Percentiles rank a stretch among this genome's conserved stretches.
These are phyloP conservation scores for Tipula confusa DNA, from an alignment of 2,888 invertebrate species.

Conservation along the genomic window DNA sequence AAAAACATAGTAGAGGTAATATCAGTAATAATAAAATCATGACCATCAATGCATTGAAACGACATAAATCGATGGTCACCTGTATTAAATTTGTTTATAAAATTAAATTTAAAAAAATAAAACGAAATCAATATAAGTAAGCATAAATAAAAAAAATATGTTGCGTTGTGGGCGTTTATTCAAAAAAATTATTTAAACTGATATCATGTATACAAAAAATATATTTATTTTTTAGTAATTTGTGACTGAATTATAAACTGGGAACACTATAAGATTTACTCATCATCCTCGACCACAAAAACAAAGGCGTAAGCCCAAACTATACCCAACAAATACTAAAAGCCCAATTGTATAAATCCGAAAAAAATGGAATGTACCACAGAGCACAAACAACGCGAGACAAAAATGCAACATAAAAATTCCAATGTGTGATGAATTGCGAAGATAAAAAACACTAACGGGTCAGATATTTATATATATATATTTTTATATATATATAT, in stretches of 20 bases:
- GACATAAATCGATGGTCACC: not conserved
- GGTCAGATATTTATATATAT: conserved; percentile 4
- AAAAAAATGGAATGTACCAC: not conserved
- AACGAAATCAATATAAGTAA: not conserved
- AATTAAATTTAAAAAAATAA: not conserved
- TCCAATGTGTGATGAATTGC: not conserved
- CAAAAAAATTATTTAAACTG: not conserved
- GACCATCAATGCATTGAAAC: too few relatives aligned
- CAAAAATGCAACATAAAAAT: not conserved
- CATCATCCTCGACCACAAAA: not conserved
- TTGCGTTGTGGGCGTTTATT: not conserved
- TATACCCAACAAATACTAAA: not conserved
- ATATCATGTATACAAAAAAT: not conserved
- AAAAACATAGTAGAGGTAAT: too few relatives aligned
- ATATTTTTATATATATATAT: not conserved
- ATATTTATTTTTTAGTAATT: not conserved
- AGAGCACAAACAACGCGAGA: not conserved
- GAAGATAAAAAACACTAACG: conserved; percentile 12
- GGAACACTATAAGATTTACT: not conserved
- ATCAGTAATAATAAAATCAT: too few relatives aligned
- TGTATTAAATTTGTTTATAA: not conserved
- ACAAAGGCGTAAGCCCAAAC: not conserved
- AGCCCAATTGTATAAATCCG: not conserved
- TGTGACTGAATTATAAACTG: not conserved
- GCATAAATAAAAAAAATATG: not conserved